Percentiles rank a stretch among this genome's conserved stretches.
phyloP scores from a whole-genome alignment of 2,888 invertebrate species.

The Labia minor region DNA sequence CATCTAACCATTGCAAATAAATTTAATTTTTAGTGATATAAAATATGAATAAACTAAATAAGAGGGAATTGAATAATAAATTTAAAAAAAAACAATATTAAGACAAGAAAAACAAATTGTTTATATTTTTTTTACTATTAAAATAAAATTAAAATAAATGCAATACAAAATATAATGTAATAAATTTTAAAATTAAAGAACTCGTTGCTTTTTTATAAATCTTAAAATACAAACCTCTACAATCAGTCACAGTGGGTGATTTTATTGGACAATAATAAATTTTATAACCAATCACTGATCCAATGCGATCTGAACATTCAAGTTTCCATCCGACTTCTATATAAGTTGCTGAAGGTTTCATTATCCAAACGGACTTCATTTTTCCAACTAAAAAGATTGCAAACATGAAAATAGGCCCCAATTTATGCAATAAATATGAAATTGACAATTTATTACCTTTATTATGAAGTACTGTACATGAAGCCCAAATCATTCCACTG shows the following conservation, averaged over 20 bases:
- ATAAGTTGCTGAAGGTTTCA: conserved; percentile 39
- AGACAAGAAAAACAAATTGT: too few relatives aligned
- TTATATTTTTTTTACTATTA: too few relatives aligned
- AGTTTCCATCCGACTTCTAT: conserved; percentile 65
- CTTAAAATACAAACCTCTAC: too few relatives aligned
- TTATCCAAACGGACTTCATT: conserved; percentile 46
- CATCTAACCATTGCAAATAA: neutral
- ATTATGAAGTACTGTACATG: conserved; percentile 52
- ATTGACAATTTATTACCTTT: conserved; percentile 31
- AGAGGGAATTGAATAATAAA: neutral
- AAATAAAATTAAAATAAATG: too few relatives aligned
- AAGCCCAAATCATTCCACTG: conserved; percentile 78
- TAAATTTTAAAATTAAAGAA: neutral
- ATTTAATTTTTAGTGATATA: neutral
- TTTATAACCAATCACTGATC: conserved; percentile 60
- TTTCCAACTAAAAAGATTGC: conserved; percentile 39
- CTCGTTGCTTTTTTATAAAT: neutral
- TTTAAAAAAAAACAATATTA: too few relatives aligned
- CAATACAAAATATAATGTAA: neutral
- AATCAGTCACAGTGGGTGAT: conserved; percentile 32
- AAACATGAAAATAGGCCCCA: neutral
- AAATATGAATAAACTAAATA: neutral
- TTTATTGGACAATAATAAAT: conserved; percentile 62
- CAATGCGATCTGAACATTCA: conserved; percentile 61
- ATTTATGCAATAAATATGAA: neutral